Conservation (phyloP, 2,113 vertebrate genomes). For the Gymnarchus niloticus region DNA sequence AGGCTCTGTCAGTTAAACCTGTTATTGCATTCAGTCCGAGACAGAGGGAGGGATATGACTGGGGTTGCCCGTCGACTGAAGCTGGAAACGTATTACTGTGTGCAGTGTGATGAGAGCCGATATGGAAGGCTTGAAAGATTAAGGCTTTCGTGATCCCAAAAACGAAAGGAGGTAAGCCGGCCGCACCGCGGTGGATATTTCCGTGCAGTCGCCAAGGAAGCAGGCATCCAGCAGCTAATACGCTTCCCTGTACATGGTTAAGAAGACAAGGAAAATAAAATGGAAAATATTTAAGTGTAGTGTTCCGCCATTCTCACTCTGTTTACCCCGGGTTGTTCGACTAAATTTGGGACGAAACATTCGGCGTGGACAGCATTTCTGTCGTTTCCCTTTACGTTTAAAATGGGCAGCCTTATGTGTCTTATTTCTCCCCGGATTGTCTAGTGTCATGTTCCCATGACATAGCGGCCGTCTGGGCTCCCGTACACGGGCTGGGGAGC, state of each 20-base stretch:
- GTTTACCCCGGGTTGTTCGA: conserved; percentile 38
- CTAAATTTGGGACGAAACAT: conserved; percentile 31
- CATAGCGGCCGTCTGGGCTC: no score
- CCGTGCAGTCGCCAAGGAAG: conserved; percentile 40
- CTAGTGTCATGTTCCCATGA: no score
- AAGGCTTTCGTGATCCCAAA: conserved; percentile 42
- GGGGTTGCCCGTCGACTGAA: conserved; percentile 45
- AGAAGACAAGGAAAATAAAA: not conserved
- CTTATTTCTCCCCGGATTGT: not conserved
- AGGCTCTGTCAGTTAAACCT: conserved; percentile 53
- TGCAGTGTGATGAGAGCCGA: not conserved
- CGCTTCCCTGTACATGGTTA: not conserved
- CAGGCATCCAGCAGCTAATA: conserved; percentile 34
- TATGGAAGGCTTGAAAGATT: not conserved
- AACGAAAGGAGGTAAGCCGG: conserved; percentile 43
- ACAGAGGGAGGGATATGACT: conserved; percentile 44
- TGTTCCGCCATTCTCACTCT: conserved; percentile 37
- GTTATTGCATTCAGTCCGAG: conserved; percentile 67
- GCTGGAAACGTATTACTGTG: conserved; percentile 24
- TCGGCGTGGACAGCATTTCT: not conserved
- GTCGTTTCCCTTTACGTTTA: not conserved
- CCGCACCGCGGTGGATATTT: conserved; percentile 37
- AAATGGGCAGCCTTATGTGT: not conserved
- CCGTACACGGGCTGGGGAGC: no score
- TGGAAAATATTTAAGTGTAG: not conserved